Evolutionary conservation across 30 jellyfish, hydroid and myxozoan species (phyloP), one percentile per base, ranked within the genome.

Genomic region (Sanderia malayensis): DNA sequence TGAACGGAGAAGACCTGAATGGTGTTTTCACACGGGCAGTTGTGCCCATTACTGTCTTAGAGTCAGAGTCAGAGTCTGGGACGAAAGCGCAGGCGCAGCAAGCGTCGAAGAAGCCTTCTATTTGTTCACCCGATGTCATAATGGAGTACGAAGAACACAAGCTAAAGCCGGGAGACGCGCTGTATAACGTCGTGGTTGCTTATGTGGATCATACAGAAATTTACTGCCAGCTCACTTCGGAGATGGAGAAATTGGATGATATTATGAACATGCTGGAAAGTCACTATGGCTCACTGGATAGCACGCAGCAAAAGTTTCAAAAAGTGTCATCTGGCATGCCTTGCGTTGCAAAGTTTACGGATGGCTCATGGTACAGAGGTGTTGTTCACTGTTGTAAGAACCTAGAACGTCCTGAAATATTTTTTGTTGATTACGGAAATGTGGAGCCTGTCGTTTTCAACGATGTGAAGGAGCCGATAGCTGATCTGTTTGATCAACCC

Each of bases 141-240:
- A 77, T 74, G n/a, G 86, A 74, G 32, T 74, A 55, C 59, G 57
- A 26, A 13, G 86, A 74, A 9, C 25, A 41, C 2, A 8, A 8
- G 24, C 25, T 74, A 28, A 44, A 31, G 17, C 2, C 26, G 7
- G 86, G 86, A 19, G 15, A 60, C 9, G 24, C 32, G 18, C 80
- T 46, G 60, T 44, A 86, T 24, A 78, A 62, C 23, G 24, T 64
- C 41, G 88, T 86, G 25, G 27, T 84, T 22, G 64, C 66, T 37
- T 86, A 62, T 17, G 72, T 37, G 20, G 66, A 70, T 47, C 74
- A 86, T 25, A 60, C 45, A 41, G 88, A 70, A 46, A 55, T 86
- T 31, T 77, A 75, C 61, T 80, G 83, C 81, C 96, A 86, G 60
- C 53, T 77, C 31, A 59, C 46, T 46, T 62, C 65, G 34, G 58